Evolutionary conservation across 1,140 invertebrate genomes (phyloP).

Genomic region (Anoplophora glabripennis): DNA sequence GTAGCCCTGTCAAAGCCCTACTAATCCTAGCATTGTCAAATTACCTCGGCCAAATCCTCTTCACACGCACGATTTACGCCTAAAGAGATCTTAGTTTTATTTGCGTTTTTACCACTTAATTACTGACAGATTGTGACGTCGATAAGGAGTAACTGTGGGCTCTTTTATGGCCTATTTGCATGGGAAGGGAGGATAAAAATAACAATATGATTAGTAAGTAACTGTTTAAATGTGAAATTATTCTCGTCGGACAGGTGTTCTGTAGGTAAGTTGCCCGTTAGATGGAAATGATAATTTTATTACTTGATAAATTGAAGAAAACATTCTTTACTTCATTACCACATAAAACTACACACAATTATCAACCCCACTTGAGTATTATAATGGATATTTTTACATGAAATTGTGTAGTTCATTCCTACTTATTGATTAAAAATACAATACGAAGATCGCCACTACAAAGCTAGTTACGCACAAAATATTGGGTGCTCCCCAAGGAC

Average conservation of each 20-base stretch:
- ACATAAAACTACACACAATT: too few species aligned
- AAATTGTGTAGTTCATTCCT: not conserved
- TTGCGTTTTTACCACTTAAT: constrained; percentile 8
- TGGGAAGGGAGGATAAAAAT: constrained; percentile 10
- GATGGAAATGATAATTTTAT: constrained; percentile 6
- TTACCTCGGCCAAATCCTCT: not conserved
- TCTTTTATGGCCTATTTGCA: constrained; percentile 3
- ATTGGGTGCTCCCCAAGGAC: too few species aligned
- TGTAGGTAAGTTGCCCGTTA: not conserved
- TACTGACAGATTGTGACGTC: not conserved
- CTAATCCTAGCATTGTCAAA: not conserved
- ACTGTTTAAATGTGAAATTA: constrained; percentile 8
- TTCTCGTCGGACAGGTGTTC: constrained; percentile 11
- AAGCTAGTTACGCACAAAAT: not conserved
- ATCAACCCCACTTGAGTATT: too few species aligned
- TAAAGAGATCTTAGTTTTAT: constrained; percentile 1
- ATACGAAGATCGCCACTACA: not conserved
- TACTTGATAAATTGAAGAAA: constrained; percentile 8
- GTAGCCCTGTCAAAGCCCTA: too few species aligned
- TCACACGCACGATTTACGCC: not conserved
- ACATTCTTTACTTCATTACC: too few species aligned
- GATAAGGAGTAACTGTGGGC: constrained; percentile 4
- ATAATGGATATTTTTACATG: too few species aligned
- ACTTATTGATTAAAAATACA: too few species aligned
- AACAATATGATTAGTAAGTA: constrained; percentile 1